Percentiles rank a stretch among this genome's conserved stretches.
These are phyloP conservation scores for Himalopsyche phryganea DNA, from an alignment of 1,140 invertebrate species.

Conservation along the genomic window DNA sequence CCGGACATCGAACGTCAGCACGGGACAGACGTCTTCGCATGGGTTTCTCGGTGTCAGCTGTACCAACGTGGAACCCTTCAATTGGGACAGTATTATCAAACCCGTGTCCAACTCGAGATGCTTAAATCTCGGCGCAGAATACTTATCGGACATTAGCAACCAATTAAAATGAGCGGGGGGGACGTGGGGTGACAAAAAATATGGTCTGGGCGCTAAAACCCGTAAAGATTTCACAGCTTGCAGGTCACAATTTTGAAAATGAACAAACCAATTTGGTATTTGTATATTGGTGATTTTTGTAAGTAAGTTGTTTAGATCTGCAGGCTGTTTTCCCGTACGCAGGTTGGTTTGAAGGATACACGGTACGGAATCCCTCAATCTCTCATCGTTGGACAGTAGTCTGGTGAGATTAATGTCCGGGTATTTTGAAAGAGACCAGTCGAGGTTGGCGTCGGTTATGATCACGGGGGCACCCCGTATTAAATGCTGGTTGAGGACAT, in stretches of 20 bases:
- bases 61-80: conserved; percentile 65
- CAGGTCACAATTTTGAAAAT: conserved; percentile 83
- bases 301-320: conserved; percentile 64
- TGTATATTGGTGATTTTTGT: conserved; percentile 61
- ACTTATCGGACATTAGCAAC: conserved; percentile 75
- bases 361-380: conserved; percentile 60
- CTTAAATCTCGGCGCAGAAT: conserved; percentile 69
- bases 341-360: conserved; percentile 71
- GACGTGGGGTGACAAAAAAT: conserved; percentile 70
- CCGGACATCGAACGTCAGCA: conserved; percentile 60
- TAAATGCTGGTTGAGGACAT: conserved; percentile 65
- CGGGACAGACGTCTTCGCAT: conserved; percentile 66
- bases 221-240: conserved; percentile 69
- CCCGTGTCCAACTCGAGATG: conserved; percentile 65
- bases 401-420: conserved; percentile 64
- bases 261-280: conserved; percentile 73
- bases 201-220: conserved; percentile 67
- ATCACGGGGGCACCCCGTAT: conserved; percentile 68
- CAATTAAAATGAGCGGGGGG: conserved; percentile 77
- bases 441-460: conserved; percentile 66
- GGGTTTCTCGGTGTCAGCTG: conserved; percentile 64
- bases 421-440: conserved; percentile 63
- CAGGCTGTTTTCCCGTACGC: conserved; percentile 55
- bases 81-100: conserved; percentile 69
- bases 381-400: conserved; percentile 58